Conservation (phyloP, 2,888 invertebrate genomes). For the Drosophila basisetae region DNA sequence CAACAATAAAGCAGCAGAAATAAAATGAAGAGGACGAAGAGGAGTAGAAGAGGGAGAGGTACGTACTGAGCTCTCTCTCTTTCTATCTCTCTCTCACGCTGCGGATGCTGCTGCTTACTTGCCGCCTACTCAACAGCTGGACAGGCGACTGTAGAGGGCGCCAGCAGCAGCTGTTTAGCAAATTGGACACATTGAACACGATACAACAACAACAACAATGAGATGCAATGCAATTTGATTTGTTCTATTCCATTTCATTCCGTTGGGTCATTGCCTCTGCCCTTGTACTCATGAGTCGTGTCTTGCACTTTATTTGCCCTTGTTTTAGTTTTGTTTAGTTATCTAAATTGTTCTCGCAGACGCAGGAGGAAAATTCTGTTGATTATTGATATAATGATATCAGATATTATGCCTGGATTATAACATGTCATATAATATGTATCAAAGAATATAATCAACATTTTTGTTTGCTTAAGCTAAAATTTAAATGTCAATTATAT, state of each 20-base stretch:
- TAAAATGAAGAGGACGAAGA: background rate
- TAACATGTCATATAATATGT: background rate
- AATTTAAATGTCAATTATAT: background rate
- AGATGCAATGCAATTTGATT: constrained; percentile 6
- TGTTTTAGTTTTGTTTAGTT: background rate
- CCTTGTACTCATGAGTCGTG: constrained; percentile 12
- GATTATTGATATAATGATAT: background rate
- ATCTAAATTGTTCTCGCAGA: background rate
- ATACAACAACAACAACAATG: constrained; percentile 1
- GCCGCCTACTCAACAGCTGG: constrained; percentile 52
- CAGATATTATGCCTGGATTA: background rate
- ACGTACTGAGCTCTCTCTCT: constrained; percentile 7
- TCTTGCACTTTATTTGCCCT: constrained; percentile 1
- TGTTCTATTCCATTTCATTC: constrained; percentile 4
- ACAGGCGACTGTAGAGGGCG: constrained; percentile 38
- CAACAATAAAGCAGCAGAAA: constrained; percentile 16
- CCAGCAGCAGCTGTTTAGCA: constrained; percentile 52
- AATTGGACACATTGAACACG: constrained; percentile 34
- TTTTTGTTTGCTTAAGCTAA: background rate
- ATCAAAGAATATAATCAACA: background rate
- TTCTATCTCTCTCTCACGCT: constrained; percentile 6
- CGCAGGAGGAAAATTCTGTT: background rate
- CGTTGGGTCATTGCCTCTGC: constrained; percentile 45
- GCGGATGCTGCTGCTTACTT: constrained; percentile 1
- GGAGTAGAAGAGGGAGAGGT: background rate